These are phyloP conservation scores for Notarius lentiginosus DNA, from an alignment of 2,113 vertebrate genomes.

Conservation along the genomic window DNA sequence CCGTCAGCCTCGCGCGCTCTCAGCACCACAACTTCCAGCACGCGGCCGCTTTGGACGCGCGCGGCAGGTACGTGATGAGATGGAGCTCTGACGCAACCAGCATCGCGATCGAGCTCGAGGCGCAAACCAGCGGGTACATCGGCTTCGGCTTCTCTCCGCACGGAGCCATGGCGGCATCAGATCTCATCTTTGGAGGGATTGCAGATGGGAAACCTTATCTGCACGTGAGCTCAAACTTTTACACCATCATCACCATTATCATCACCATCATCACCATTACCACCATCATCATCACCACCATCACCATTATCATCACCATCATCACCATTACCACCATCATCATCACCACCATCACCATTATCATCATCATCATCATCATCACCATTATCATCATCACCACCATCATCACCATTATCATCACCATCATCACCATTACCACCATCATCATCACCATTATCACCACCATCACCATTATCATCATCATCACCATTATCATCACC, in stretches of 20 bases:
- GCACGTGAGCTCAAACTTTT: conserved; percentile 67
- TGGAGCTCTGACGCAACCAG: conserved; percentile 71
- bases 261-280: no score
- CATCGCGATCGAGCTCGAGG: conserved; percentile 77
- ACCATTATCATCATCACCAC: no score
- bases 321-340: no score
- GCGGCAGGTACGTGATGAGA: conserved; percentile 71
- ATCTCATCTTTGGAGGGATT: conserved; percentile 83
- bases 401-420: no score
- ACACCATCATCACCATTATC: neutral
- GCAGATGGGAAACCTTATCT: conserved; percentile 78
- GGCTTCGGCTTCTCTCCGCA: conserved; percentile 83
- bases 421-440: no score
- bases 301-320: no score
- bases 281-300: no score
- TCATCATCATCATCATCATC: no score
- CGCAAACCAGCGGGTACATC: conserved; percentile 80
- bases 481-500: no score
- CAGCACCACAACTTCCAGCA: conserved; percentile 61
- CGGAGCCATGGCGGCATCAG: conserved; percentile 80
- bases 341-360: no score
- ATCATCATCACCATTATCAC: no score
- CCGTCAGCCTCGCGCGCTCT: conserved; percentile 21
- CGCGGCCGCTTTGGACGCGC: conserved; percentile 72
- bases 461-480: no score